A percentile compares a stretch with the other conserved stretches of the same genome.
Evolutionary conservation across 2,797 vertebrate species (phyloP).

Genomic region (Streptopelia turtur): DNA sequence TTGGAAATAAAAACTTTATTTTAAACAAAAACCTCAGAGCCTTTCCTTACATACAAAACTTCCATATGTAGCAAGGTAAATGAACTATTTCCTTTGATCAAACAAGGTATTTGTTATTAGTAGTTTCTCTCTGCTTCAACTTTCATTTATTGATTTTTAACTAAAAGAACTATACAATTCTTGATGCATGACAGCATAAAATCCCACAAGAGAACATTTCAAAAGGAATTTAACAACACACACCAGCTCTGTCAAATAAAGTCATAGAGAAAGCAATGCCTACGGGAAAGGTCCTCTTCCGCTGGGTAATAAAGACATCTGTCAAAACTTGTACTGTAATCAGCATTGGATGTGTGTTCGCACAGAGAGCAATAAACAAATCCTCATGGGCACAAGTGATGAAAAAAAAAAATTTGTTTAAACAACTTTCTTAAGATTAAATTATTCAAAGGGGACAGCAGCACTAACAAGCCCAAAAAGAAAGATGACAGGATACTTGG

Average conservation of each 20-base stretch:
- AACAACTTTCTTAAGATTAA: not conserved
- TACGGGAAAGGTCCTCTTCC: not conserved
- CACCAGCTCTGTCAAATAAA: slow-evolving; percentile 12
- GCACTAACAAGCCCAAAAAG: not conserved
- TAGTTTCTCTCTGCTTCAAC: not conserved
- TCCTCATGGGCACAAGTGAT: not conserved
- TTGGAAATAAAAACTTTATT: not conserved
- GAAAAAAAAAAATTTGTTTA: not conserved
- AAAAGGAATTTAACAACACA: slow-evolving; percentile 20
- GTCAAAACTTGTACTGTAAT: not conserved
- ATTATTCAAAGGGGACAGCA: not conserved
- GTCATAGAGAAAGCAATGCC: not conserved
- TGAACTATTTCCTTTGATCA: not conserved
- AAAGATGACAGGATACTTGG: not conserved
- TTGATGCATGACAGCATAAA: not conserved
- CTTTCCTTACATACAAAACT: not conserved
- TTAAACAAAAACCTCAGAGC: not conserved
- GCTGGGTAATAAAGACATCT: not conserved
- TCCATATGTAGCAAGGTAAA: not conserved
- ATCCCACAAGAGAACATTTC: slow-evolving; percentile 9
- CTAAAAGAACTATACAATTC: not conserved
- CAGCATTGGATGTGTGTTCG: not conserved
- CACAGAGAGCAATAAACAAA: slow-evolving; percentile 18
- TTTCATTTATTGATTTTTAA: slow-evolving; percentile 24
- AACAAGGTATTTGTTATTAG: not conserved